Conservation (phyloP, 2,113 vertebrate genomes). For the Cygnus atratus region DNA sequence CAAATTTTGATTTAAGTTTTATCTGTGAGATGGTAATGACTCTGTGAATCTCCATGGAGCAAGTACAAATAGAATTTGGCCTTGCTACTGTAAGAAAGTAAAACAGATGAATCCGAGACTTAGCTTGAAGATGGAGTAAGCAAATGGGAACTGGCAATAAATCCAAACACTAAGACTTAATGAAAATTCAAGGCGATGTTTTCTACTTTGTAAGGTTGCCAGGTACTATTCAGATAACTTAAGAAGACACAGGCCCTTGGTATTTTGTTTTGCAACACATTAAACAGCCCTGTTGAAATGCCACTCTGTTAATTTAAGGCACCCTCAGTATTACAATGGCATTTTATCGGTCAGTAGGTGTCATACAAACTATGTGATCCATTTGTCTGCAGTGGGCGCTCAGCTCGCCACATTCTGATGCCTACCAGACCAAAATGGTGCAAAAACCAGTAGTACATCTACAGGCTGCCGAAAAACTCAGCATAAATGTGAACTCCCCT, state of each 20-base stretch:
- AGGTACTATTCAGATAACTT: background rate
- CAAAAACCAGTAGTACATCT: background rate
- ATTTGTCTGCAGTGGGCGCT: background rate
- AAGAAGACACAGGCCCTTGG: background rate
- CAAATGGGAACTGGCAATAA: background rate
- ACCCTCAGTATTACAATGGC: background rate
- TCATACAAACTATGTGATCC: background rate
- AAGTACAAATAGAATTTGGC: background rate
- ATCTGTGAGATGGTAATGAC: background rate
- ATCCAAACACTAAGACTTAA: background rate
- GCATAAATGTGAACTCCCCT: background rate
- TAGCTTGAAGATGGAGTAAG: background rate
- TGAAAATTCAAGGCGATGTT: conserved; percentile 12
- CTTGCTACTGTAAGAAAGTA: background rate
- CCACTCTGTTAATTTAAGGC: background rate
- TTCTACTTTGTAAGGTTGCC: conserved; percentile 8
- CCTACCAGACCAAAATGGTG: background rate
- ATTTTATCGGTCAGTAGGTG: background rate
- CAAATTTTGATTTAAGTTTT: background rate
- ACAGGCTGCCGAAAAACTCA: background rate
- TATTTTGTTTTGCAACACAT: background rate
- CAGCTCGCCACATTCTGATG: background rate
- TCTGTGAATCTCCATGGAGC: background rate
- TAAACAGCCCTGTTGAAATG: background rate
- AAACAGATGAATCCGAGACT: background rate